Evolutionary conservation across 2,797 vertebrate species (phyloP), one percentile per base, ranked within the genome.

Genomic region (Xenentodon cancila): DNA sequence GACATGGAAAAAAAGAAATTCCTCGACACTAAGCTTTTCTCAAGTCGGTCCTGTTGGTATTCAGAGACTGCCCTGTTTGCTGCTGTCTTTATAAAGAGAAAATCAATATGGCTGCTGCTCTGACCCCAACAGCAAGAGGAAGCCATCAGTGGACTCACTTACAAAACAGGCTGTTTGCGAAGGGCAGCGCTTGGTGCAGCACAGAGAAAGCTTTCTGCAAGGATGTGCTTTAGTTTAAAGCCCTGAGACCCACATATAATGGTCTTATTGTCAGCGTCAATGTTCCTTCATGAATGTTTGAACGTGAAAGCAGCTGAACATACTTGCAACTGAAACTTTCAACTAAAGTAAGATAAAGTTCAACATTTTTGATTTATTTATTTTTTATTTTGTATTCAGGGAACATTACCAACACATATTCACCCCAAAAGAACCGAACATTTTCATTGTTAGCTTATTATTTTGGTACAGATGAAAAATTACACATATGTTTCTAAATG

Each of bases 1-100:
- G 49, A 20, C 20, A 4, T 21, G 32, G 49, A 56, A 53, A 43
- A 50, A 58, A 48, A 59, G 32, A 48, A 48, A 67, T 51, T 53
- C 68, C 64, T 65, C 16, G 52, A 59, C 82, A 64, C 57, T 16
- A 5, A 55, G 62, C 47, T 70, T 70, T 78, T 71, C 71, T 63
- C 47, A 55, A 75, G 53, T 71, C 71, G 57, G 64, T 73, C 42
- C 22, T 79, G 54, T 68, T 82, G 77, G 68, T 63, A 70, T 75
- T 77, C 69, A 71, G 40, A 61, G 58, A 49, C 71, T 65, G 71
- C 56, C 66, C 73, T 81, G 81, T 69, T 59, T 25, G 50, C 77
- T 54, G 72, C 81, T 69, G 73, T 84, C 85, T 84, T 82, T 73
- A 79, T 82, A 82, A 82, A 77, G 76, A 79, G 81, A 74, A 79